A percentile compares a stretch with the other conserved stretches of the same genome.
These are phyloP conservation scores for Phodopus roborovskii DNA, from an alignment of 2,113 vertebrate genomes.

Conservation along the genomic window DNA sequence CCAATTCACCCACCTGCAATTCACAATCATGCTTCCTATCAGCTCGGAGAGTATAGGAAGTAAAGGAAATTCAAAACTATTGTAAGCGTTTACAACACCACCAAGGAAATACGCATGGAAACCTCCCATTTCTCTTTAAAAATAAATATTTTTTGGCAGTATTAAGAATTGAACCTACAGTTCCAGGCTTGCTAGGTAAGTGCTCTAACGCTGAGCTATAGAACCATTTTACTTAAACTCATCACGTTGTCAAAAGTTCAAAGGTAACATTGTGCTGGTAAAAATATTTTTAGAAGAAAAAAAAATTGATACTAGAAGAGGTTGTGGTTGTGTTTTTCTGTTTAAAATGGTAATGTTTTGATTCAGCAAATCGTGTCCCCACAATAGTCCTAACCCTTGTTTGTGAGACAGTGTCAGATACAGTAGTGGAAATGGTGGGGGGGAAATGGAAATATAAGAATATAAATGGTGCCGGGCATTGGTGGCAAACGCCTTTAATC, in stretches of 20 bases:
- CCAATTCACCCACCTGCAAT: background rate
- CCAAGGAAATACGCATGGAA: constrained; percentile 48
- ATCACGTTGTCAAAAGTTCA: background rate
- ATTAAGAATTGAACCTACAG: too few species aligned
- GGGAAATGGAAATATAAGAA: background rate
- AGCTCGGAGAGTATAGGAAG: constrained; percentile 5
- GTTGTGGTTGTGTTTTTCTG: background rate
- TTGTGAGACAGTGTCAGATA: background rate
- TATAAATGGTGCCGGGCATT: too few species aligned
- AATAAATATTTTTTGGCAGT: background rate
- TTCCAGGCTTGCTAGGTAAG: background rate
- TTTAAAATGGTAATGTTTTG: background rate
- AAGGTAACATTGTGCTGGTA: background rate
- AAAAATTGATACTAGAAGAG: background rate
- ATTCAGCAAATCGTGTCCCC: background rate
- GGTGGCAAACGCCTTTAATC: too few species aligned
- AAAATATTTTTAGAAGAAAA: background rate
- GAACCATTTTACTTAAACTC: background rate
- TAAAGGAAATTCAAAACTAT: constrained; percentile 16
- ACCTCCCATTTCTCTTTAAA: background rate
- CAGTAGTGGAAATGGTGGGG: background rate
- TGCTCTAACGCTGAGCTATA: background rate
- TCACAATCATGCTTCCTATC: background rate
- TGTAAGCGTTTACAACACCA: constrained; percentile 18
- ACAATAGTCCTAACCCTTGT: background rate